phyloP scores from a whole-genome alignment of 2,113 vertebrate genomes.

The Actinemys pallida region DNA sequence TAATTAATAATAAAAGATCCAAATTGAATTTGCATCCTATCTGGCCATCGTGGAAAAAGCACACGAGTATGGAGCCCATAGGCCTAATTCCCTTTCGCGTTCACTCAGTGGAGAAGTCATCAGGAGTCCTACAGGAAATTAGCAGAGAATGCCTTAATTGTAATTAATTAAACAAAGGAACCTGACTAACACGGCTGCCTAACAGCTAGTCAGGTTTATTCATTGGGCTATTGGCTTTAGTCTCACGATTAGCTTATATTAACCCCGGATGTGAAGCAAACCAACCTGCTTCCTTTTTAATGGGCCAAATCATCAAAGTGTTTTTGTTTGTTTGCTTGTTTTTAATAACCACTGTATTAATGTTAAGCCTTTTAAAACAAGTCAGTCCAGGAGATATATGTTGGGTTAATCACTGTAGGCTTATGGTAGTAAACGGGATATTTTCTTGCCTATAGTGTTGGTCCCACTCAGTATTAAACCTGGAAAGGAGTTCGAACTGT shows the following conservation, averaged over 20 bases:
- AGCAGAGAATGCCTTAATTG: constrained; percentile 48
- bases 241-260: constrained; percentile 68
- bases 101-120: constrained; percentile 11
- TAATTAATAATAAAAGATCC: background rate
- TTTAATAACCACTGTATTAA: background rate
- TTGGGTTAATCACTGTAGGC: background rate
- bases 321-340: background rate
- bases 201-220: constrained; percentile 35
- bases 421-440: background rate
- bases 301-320: constrained; percentile 5
- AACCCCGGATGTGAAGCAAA: constrained; percentile 5
- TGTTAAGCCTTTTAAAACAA: background rate
- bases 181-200: constrained; percentile 54
- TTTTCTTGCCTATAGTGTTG: background rate
- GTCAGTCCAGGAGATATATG: background rate
- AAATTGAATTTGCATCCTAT: background rate
- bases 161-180: constrained; percentile 75
- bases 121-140: constrained; percentile 54
- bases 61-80: background rate
- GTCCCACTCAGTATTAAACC: background rate
- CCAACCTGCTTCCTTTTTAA: background rate
- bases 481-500: background rate
- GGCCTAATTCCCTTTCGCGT: background rate
- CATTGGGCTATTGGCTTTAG: constrained; percentile 44
- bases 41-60: background rate